Evolutionary conservation across 2,113 vertebrate genomes (phyloP).

Genomic region (Pelecanus crispus): DNA sequence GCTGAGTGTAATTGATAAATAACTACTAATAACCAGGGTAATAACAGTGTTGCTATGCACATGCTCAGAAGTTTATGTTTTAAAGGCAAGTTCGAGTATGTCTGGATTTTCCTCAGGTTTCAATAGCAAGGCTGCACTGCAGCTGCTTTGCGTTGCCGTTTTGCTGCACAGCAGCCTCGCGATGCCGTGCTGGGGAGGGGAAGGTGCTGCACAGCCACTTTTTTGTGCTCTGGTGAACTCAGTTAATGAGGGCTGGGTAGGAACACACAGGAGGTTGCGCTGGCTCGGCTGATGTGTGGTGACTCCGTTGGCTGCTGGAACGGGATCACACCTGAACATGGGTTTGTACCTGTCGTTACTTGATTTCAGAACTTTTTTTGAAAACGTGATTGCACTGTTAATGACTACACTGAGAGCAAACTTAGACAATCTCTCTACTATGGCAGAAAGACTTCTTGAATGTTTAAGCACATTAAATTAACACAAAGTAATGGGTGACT

Average conservation of each 20-base stretch:
- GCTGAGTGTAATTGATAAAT: constrained; percentile 21
- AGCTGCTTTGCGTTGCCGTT: neutral
- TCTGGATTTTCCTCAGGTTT: neutral
- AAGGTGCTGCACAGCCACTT: neutral
- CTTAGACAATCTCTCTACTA: neutral
- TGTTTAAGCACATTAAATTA: neutral
- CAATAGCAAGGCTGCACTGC: neutral
- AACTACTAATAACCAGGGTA: constrained; percentile 1
- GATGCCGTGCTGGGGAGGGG: neutral
- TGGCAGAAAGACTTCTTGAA: neutral
- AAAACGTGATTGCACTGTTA: neutral
- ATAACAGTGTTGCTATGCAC: neutral
- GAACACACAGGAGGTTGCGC: neutral
- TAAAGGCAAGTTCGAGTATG: neutral
- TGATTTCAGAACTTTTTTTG: neutral
- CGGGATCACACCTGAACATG: fast-evolving
- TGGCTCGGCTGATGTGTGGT: neutral
- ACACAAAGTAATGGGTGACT: neutral
- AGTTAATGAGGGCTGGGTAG: neutral
- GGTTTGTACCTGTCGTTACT: neutral
- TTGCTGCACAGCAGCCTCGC: neutral
- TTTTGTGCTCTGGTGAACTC: neutral
- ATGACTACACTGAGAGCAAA: neutral
- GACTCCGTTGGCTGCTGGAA: neutral
- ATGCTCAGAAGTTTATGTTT: neutral